Percentiles rank a stretch among this genome's conserved stretches.
Evolutionary conservation across 2,888 invertebrate species (phyloP).

Genomic region (Marasmarcha lunaedactyla): DNA sequence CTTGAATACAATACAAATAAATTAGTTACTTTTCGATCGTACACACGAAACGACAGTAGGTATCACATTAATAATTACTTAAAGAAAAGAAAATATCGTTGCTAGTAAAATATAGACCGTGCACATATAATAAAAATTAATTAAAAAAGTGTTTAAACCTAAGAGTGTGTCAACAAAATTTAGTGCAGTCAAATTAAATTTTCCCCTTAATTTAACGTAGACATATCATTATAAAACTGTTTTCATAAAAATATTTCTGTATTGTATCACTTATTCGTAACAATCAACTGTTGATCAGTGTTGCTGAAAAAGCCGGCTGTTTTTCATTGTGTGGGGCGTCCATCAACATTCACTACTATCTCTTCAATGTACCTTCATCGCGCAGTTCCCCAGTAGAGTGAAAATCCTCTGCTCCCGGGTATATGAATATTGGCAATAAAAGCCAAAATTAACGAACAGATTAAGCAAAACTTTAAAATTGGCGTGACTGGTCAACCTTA

Average conservation of each 20-base stretch:
- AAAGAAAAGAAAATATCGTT: conserved; percentile 34
- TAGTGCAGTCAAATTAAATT: conserved; percentile 64
- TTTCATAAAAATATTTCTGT: conserved; percentile 66
- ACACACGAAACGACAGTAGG: conserved; percentile 26
- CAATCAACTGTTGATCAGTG: conserved; percentile 37
- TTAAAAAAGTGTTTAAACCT: conserved; percentile 52
- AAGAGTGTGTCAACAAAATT: conserved; percentile 69
- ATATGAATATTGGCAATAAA: no score
- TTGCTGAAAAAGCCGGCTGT: background rate
- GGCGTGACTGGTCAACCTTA: no score
- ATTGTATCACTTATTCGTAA: conserved; percentile 60
- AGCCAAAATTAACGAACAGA: no score
- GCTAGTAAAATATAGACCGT: conserved; percentile 67
- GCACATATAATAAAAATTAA: no score
- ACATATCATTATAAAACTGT: conserved; percentile 51
- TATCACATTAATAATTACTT: conserved; percentile 34
- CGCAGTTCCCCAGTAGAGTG: no score
- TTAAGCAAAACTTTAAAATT: no score
- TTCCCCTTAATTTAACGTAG: conserved; percentile 64
- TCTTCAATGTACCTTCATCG: no score
- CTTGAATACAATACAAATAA: conserved; percentile 32
- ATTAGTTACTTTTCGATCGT: conserved; percentile 25
- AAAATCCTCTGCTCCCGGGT: no score
- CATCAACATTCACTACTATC: no score
- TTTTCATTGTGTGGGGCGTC: no score